Percentiles rank a stretch among this genome's conserved stretches.
Conservation (phyloP, 2,888 invertebrate genomes). For the Athrips mouffetella region DNA sequence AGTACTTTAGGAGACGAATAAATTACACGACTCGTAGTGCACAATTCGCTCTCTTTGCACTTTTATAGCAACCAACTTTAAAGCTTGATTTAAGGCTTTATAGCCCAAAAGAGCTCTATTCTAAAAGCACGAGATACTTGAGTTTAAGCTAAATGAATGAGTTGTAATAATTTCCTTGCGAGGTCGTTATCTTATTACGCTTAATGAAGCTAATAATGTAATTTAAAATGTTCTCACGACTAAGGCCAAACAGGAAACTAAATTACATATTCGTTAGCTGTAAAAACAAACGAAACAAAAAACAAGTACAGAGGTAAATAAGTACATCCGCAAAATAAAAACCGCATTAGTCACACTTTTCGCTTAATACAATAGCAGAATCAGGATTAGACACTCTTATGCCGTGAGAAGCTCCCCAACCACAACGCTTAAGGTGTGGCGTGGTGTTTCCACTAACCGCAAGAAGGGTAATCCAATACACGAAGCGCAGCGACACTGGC, state of each 20-base stretch:
- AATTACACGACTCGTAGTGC: conserved; percentile 62
- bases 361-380: conserved; percentile 44
- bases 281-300: too few relatives aligned
- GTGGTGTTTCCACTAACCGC: conserved; percentile 70
- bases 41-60: conserved; percentile 34
- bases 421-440: conserved; percentile 71
- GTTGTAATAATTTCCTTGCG: too few relatives aligned
- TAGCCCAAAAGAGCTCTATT: neutral
- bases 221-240: too few relatives aligned
- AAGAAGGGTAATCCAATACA: conserved; percentile 75
- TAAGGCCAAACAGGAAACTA: too few relatives aligned
- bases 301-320: too few relatives aligned
- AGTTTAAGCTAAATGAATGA: neutral
- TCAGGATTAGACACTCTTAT: conserved; percentile 43
- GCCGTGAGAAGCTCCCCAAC: conserved; percentile 69
- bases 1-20: conserved; percentile 74
- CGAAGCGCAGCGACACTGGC: conserved; percentile 75
- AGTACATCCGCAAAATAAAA: conserved; percentile 13
- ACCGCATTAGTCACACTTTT: conserved; percentile 24
- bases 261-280: too few relatives aligned
- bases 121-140: neutral
- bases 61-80: conserved; percentile 10
- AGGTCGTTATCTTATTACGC: too few relatives aligned
- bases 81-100: conserved; percentile 3
- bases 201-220: too few relatives aligned